Base-by-base conservation (phyloP, 2,113 vertebrate genomes). In the Lepus americanus region DNA sequence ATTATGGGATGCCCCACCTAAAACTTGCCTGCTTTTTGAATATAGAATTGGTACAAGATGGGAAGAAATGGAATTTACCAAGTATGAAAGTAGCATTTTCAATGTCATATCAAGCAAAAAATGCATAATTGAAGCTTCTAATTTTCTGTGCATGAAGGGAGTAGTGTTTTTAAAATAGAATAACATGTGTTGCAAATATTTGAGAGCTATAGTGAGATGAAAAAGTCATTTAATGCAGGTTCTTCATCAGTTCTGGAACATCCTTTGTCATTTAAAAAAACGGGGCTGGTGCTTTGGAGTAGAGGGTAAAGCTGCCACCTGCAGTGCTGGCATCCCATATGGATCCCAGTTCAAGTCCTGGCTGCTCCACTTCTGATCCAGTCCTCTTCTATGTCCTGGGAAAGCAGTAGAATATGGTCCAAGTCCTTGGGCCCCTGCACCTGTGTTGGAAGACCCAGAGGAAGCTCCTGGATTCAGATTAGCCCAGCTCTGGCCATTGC, bases 241-340 rank as follows among this genome's bases (percentile, higher is more conserved):
- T 95, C 25, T 94, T 81, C 49, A 67, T 87, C 25, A 67, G 59
- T 88, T 89, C 67, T 89, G 20, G 31, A 79, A 84, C 23, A 92
- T 70, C 23, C 27, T 51, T 63, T 33, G 11, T 53, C 36, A 44
- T 44, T 44, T 44, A 44, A 44, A 44, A 44, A 44, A 44, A 44
- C 8, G 44, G 44, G 44, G 44, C 44, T 7, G 44, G 44, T 44
- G 44, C 44, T 44, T 6, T 44, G 44, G 44, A 44, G 44, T 44
- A 44, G 44, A 44, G 6, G 44, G 44, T 44, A 44, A 44, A 44
- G 44, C 44, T 44, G 44, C 44, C 44, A 44, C 44, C 44, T 44
- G 44, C 44, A 44, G 44, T 44, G 44, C 44, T 44, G 44, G 44
- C 44, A 44, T 44, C 44, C 44, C 44, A 44, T 44, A 44, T 44